Evolutionary conservation across 2,888 invertebrate species (phyloP).

Genomic region (Melieria omissa): DNA sequence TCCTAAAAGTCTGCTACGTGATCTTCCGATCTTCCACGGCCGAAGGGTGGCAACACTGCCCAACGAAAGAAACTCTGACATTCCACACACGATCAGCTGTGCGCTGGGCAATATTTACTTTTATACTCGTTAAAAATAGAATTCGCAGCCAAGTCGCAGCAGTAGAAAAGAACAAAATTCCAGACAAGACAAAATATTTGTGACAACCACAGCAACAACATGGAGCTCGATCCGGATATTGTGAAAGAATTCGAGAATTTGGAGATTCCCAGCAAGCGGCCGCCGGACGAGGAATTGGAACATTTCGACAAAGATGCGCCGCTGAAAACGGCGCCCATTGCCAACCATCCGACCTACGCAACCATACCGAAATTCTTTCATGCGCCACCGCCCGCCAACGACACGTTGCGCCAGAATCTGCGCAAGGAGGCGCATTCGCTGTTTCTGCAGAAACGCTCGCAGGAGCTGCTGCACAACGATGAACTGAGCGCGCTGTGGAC

Average conservation of each 20-base stretch:
- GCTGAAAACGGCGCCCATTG: slow-evolving; percentile 17
- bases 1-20: not conserved
- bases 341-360: slow-evolving; percentile 64
- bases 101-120: slow-evolving; percentile 26
- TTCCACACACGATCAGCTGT: slow-evolving; percentile 14
- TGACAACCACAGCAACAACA: slow-evolving; percentile 22
- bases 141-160: slow-evolving; percentile 2
- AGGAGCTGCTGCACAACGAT: slow-evolving; percentile 85
- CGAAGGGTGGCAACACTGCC: not conserved
- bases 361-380: slow-evolving; percentile 81
- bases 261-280: slow-evolving; percentile 44
- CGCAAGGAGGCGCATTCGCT: slow-evolving; percentile 90
- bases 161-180: not conserved
- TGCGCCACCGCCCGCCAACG: slow-evolving; percentile 81
- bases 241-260: slow-evolving; percentile 54
- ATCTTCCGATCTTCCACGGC: not conserved
- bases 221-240: slow-evolving; percentile 61
- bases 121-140: slow-evolving; percentile 19
- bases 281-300: slow-evolving; percentile 48
- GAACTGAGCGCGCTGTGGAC: slow-evolving; percentile 89
- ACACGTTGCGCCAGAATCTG: slow-evolving; percentile 81
- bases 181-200: no score
- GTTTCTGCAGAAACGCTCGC: slow-evolving; percentile 86
- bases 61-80: not conserved
- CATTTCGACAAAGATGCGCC: slow-evolving; percentile 46